Percentiles rank a stretch among this genome's conserved stretches.
Evolutionary conservation across 2,888 invertebrate species (phyloP).

Genomic region (Dryococelus australis): DNA sequence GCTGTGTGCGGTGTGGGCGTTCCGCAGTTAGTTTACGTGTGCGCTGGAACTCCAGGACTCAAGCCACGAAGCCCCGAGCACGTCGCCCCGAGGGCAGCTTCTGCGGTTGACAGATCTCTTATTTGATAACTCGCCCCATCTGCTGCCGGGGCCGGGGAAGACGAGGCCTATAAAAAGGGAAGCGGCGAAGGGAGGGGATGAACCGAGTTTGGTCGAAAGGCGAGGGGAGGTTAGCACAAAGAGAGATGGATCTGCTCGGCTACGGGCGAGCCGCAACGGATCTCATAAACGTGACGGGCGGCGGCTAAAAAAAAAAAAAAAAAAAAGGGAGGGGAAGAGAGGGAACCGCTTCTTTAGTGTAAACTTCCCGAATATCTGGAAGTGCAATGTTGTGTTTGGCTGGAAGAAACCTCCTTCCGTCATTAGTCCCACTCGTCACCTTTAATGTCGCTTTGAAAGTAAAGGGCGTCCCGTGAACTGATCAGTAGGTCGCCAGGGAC

Average conservation of each 20-base stretch:
- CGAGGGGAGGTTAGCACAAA: background rate
- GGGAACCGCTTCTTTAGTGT: background rate
- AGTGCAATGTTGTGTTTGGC: background rate
- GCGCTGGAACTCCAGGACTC: too few relatives aligned
- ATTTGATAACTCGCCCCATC: background rate
- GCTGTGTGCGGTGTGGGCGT: too few relatives aligned
- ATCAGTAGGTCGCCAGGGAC: background rate
- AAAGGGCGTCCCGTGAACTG: background rate
- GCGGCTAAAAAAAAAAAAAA: background rate
- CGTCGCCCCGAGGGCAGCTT: background rate
- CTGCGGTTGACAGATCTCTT: slow-evolving; percentile 10
- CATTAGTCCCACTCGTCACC: background rate
- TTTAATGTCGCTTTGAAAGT: background rate
- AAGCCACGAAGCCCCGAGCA: background rate
- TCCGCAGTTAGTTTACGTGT: too few relatives aligned
- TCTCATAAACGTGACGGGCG: background rate
- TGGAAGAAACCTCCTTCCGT: background rate
- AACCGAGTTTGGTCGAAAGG: background rate
- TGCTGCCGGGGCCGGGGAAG: background rate
- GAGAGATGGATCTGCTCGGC: background rate
- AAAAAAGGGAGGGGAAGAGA: background rate
- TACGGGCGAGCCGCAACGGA: background rate
- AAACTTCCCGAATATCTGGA: background rate
- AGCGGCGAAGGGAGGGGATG: background rate
- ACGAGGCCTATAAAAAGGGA: background rate